phyloP scores from a whole-genome alignment of 2,888 invertebrate genomes.

The Pasiphila rectangulata region DNA sequence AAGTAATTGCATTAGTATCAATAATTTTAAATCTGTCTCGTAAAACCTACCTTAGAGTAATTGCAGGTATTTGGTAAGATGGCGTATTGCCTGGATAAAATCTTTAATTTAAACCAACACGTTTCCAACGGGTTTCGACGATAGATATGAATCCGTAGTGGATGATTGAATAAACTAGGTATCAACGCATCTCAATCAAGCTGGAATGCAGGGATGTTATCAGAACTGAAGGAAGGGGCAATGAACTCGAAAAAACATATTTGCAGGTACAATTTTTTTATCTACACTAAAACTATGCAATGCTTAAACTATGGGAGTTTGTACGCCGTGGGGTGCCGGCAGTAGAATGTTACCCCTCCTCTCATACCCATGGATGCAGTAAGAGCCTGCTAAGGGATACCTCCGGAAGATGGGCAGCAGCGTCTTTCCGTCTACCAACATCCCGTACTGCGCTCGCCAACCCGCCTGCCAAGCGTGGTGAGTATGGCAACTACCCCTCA shows the following conservation, averaged over 20 bases:
- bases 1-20: no score
- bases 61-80: neutral
- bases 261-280: neutral
- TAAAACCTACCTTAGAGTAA: neutral
- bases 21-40: no score
- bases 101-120: conserved; percentile 4
- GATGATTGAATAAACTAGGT: conserved; percentile 1
- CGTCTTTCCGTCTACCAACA: no score
- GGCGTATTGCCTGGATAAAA: neutral
- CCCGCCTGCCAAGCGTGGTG: no score
- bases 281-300: neutral
- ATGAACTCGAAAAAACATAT: neutral
- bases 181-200: conserved; percentile 6
- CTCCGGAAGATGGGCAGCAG: no score
- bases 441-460: no score
- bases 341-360: no score
- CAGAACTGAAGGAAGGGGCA: neutral
- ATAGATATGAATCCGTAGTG: neutral
- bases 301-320: no score
- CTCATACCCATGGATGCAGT: no score
- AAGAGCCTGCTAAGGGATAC: no score
- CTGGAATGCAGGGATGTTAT: neutral
- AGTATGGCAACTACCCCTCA: no score
- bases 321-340: no score
- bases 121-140: conserved; percentile 41